These are phyloP conservation scores for Glaucomys volans DNA, from an alignment of 2,113 vertebrate species.

Conservation along the genomic window DNA sequence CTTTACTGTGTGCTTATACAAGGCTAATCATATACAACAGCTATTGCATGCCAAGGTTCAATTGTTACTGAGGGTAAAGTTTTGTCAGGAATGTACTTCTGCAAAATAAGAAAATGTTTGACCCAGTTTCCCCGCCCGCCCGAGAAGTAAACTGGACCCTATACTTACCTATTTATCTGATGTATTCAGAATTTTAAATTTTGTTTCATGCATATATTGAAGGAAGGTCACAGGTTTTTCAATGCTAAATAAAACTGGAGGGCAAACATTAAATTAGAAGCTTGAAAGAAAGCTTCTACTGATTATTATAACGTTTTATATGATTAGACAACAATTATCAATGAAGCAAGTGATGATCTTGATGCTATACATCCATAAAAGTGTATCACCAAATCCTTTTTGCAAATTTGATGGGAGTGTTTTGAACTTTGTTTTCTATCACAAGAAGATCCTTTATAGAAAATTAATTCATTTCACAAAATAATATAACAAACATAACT, in stretches of 20 bases:
- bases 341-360: background rate
- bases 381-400: background rate
- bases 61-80: background rate
- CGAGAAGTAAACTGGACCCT: background rate
- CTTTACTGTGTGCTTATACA: background rate
- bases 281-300: background rate
- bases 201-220: background rate
- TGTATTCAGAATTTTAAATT: slow-evolving; percentile 1
- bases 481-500: background rate
- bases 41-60: background rate
- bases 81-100: background rate
- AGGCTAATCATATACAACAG: background rate
- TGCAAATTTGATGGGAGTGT: background rate
- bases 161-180: background rate
- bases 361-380: background rate
- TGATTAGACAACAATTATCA: background rate
- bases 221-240: background rate
- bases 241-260: background rate
- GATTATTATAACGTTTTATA: background rate
- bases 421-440: slow-evolving; percentile 29
- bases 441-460: background rate
- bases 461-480: slow-evolving; percentile 35
- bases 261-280: background rate
- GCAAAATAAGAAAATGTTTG: background rate
- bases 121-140: no score